Conservation (phyloP, 2,113 vertebrate genomes). For the Sisor rabdophorus region DNA sequence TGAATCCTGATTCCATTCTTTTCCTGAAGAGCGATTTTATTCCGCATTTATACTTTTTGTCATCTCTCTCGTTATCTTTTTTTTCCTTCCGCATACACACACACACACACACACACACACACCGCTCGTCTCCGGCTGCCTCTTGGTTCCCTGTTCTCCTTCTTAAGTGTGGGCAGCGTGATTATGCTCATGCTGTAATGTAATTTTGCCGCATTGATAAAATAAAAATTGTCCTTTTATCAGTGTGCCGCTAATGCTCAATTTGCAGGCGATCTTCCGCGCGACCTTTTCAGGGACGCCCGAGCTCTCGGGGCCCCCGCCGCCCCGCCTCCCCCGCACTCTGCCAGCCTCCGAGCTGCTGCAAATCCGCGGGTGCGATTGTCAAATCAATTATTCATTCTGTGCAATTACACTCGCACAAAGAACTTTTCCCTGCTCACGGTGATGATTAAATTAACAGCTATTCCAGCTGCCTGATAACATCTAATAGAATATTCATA, state of each 20-base stretch:
- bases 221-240: conserved; percentile 99
- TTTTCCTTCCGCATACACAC: conserved; percentile 19
- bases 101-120: conserved; percentile 45
- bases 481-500: conserved; percentile 99
- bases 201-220: conserved; percentile 99
- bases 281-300: conserved; percentile 91
- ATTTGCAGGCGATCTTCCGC: conserved; percentile 95
- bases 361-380: conserved; percentile 99
- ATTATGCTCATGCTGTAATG: conserved; percentile 98
- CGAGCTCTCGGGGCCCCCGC: conserved; percentile 88
- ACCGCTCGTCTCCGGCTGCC: conserved; percentile 43
- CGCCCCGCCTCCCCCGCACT: conserved; percentile 65
- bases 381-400: conserved; percentile 99
- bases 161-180: conserved; percentile 93
- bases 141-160: conserved; percentile 49
- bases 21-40: conserved; percentile 90
- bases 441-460: conserved; percentile 99
- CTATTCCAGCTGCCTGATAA: conserved; percentile 99
- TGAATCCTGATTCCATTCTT: conserved; percentile 87
- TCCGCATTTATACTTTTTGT: conserved; percentile 72
- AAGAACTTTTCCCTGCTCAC: conserved; percentile 99
- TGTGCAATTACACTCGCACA: conserved; percentile 99
- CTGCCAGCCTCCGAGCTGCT: conserved; percentile 89
- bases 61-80: conserved; percentile 19
- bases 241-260: conserved; percentile 99